Base-by-base conservation (phyloP, 1,140 invertebrate genomes). In the Vanessa atalanta region DNA sequence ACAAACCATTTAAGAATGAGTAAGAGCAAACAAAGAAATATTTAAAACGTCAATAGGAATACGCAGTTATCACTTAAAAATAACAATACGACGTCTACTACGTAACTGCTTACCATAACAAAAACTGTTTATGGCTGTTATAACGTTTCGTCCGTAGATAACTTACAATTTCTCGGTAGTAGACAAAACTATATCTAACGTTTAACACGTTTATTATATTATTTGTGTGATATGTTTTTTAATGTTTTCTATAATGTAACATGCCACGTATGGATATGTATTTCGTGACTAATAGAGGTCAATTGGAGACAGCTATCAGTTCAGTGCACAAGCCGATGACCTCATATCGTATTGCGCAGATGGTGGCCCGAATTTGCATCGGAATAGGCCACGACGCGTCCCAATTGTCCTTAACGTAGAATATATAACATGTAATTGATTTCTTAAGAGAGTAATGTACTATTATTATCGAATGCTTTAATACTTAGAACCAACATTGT, bases 241-340 rank as follows among this genome's bases (percentile, higher is more conserved):
- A 51, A 23, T 37, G 26, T n/a, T 26, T 15, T 16, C 9, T 26
- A 15, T 61, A 11, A 16, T 57, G 55, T 26, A 57, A 23, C 20
- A 4, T 57, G 55, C 55, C 55, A 57, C 55, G 55, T 57, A 57
- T 61, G 7, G 16, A 16, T 26, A 60, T 60, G 47, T 67, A 65
- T 73, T 73, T 64, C 64, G 70, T 68, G 50, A 74, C 51, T 77
- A 76, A 78, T 74, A 63, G 74, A 76, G 79, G 78, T 83, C 77
- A 83, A 81, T 75, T 79, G 73, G 72, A 65, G 66, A 72, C 69
- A 72, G 67, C 65, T 82, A 81, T 84, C 76, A 67, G 80, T 81
- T 73, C 76, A 71, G 65, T 70, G 78, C 75, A 79, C 77, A 74
- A 70, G 72, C 37, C 78, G 78, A 78, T 81, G 81, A 83, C 75